Conservation (phyloP, 2,797 vertebrate genomes). For the Mormyrops boulengeri region DNA sequence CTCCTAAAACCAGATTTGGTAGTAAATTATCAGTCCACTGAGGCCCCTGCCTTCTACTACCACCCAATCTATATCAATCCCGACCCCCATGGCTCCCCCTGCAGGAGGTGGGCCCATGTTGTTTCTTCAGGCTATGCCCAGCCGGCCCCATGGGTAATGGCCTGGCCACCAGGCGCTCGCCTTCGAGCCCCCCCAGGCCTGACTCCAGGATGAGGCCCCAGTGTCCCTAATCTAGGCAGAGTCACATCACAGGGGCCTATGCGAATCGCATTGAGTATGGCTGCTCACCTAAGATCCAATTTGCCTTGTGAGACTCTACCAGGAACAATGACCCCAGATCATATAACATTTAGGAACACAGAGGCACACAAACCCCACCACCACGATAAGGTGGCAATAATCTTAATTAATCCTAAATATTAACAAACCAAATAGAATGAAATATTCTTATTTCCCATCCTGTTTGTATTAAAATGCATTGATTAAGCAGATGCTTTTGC, state of each 20-base stretch:
- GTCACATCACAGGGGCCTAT: background rate
- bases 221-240: background rate
- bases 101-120: background rate
- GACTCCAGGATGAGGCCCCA: background rate
- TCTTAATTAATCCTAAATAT: background rate
- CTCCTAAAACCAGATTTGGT: background rate
- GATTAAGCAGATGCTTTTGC: background rate
- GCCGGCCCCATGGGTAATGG: background rate
- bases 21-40: background rate
- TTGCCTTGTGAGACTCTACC: background rate
- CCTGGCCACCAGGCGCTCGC: background rate
- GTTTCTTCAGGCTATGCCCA: background rate
- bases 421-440: background rate
- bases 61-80: background rate
- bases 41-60: background rate
- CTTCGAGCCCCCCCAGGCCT: background rate
- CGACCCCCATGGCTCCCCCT: background rate
- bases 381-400: background rate
- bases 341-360: background rate
- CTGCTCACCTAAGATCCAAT: background rate
- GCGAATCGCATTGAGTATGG: background rate
- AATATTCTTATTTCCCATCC: background rate
- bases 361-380: background rate
- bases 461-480: background rate
- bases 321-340: background rate